phyloP scores from a whole-genome alignment of 2,888 invertebrate genomes.

The Parnassius orleans region DNA sequence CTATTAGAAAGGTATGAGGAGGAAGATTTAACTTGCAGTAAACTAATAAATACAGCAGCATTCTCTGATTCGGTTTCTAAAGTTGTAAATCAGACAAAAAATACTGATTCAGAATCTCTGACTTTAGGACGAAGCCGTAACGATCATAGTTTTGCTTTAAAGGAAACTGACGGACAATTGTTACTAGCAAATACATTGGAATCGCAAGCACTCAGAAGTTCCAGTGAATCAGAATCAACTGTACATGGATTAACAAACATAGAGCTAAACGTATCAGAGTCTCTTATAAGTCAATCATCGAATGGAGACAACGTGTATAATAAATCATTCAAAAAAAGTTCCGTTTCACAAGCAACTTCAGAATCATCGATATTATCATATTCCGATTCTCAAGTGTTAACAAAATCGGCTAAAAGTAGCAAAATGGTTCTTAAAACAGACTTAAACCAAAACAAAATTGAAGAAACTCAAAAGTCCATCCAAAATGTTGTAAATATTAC shows the following conservation, averaged over 20 bases:
- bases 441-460: conserved; percentile 30
- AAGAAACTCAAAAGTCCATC: conserved; percentile 20
- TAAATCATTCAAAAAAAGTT: neutral
- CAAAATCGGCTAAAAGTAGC: conserved; percentile 30
- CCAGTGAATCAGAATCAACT: neutral
- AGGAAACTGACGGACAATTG: neutral
- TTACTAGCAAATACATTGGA: neutral
- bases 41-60: neutral
- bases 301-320: neutral
- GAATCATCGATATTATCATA: neutral
- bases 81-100: neutral
- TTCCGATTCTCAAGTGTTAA: conserved; percentile 22
- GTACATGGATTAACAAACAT: neutral
- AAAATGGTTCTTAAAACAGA: conserved; percentile 27
- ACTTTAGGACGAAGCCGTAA: neutral
- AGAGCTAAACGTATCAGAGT: neutral
- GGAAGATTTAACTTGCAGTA: conserved; percentile 1
- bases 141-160: neutral
- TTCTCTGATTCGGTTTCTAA: neutral
- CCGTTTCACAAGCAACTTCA: neutral
- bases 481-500: conserved; percentile 30
- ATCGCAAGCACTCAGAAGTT: neutral
- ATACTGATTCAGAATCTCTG: neutral
- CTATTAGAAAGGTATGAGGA: conserved; percentile 7
- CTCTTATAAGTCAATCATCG: neutral